These are phyloP conservation scores for Drosophila suzukii DNA, from an alignment of 1,140 invertebrate species.

Conservation along the genomic window DNA sequence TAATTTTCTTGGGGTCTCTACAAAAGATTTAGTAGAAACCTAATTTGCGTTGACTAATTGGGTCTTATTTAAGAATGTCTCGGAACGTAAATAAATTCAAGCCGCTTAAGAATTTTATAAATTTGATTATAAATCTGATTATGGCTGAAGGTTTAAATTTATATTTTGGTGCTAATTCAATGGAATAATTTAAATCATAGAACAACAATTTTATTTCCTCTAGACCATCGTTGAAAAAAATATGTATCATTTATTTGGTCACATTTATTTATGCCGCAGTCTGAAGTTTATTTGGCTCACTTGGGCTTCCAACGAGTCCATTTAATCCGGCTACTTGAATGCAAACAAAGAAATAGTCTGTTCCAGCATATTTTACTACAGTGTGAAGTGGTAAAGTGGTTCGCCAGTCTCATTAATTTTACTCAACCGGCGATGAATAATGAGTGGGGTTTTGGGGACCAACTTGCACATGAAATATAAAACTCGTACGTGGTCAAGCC, in stretches of 20 bases:
- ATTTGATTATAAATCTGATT: no score
- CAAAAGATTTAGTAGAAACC: neutral
- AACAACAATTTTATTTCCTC: no score
- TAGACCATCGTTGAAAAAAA: neutral
- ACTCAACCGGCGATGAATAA: slow-evolving; percentile 64
- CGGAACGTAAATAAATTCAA: neutral
- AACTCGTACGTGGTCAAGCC: slow-evolving; percentile 45
- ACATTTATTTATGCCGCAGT: neutral
- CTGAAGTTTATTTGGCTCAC: neutral
- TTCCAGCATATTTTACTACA: slow-evolving; percentile 6
- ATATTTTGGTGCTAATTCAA: no score
- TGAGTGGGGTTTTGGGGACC: slow-evolving; percentile 35
- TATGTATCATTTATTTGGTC: neutral
- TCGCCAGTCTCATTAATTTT: slow-evolving; percentile 62
- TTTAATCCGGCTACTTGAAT: slow-evolving; percentile 12
- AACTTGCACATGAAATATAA: slow-evolving; percentile 30
- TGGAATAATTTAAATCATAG: no score
- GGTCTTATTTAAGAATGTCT: neutral
- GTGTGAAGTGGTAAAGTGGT: slow-evolving; percentile 25
- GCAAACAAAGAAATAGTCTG: slow-evolving; percentile 34
- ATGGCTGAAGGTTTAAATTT: no score
- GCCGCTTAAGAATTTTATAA: no score
- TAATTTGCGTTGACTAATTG: neutral
- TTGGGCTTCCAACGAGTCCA: neutral
- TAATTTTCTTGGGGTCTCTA: neutral